These are phyloP conservation scores for Formica aserva DNA, from an alignment of 2,888 invertebrate species.

Conservation along the genomic window DNA sequence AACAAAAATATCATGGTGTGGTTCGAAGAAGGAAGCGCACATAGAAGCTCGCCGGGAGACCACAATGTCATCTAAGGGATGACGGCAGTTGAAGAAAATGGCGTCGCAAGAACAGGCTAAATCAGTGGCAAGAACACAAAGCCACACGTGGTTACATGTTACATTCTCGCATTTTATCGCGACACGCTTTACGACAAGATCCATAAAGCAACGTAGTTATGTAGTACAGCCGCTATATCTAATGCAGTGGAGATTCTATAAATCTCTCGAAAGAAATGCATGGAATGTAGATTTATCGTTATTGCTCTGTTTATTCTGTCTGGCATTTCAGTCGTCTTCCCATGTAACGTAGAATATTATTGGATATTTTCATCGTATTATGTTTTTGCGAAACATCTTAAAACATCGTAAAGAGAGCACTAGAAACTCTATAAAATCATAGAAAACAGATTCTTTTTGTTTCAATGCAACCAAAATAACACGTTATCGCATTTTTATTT, in stretches of 20 bases:
- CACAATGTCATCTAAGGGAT: constrained; percentile 65
- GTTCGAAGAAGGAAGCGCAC: neutral
- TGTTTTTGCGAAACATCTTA: neutral
- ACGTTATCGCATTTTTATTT: neutral
- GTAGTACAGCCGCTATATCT: neutral
- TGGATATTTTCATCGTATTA: neutral
- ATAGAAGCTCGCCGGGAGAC: constrained; percentile 59
- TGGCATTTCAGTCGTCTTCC: neutral
- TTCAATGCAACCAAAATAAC: neutral
- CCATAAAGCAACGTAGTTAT: constrained; percentile 12
- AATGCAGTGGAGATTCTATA: constrained; percentile 10
- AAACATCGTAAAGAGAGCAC: neutral
- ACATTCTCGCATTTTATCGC: constrained; percentile 25
- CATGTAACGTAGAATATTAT: neutral
- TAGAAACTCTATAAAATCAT: neutral
- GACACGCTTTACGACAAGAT: constrained; percentile 34
- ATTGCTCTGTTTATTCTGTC: neutral
- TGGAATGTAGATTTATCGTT: constrained; percentile 1
- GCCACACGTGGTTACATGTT: constrained; percentile 9
- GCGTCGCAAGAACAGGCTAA: constrained; percentile 48
- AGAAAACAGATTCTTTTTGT: neutral
- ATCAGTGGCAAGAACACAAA: constrained; percentile 4
- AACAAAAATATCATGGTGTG: neutral
- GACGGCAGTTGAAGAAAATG: constrained; percentile 61
- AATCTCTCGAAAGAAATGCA: neutral